A percentile compares a stretch with the other conserved stretches of the same genome.
phyloP scores from a whole-genome alignment of 2,888 invertebrate genomes.

The Phortica okadai region DNA sequence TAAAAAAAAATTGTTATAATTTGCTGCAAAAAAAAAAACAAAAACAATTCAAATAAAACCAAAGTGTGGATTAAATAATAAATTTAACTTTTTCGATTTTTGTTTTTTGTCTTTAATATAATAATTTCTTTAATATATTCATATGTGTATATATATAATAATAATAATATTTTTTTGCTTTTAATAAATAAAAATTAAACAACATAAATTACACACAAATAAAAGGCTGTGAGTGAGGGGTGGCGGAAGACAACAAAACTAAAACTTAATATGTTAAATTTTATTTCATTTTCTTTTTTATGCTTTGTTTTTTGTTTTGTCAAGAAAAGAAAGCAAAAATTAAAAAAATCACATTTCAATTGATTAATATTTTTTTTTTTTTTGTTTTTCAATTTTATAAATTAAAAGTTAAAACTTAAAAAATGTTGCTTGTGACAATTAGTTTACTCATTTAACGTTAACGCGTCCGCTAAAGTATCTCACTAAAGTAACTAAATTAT shows the following conservation, averaged over 20 bases:
- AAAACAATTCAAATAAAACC: not conserved
- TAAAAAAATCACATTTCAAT: slow-evolving; percentile 61
- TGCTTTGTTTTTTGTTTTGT: slow-evolving; percentile 7
- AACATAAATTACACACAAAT: slow-evolving; percentile 66
- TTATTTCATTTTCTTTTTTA: not conserved
- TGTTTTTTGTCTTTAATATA: slow-evolving; percentile 1
- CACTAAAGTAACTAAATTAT: slow-evolving; percentile 16
- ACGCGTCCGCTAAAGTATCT: not conserved
- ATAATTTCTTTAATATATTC: slow-evolving; percentile 10
- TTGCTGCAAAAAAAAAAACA: slow-evolving; percentile 36
- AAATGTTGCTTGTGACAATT: slow-evolving; percentile 31
- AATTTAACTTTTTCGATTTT: slow-evolving; percentile 4
- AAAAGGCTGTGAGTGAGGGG: slow-evolving; percentile 30
- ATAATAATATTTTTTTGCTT: slow-evolving; percentile 7
- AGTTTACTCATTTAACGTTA: slow-evolving; percentile 20
- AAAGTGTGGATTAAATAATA: slow-evolving; percentile 8
- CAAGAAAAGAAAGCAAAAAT: slow-evolving; percentile 17
- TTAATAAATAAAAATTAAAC: slow-evolving; percentile 58
- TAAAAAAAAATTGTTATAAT: slow-evolving; percentile 7
- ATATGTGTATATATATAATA: slow-evolving; percentile 16
- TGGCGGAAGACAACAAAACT: slow-evolving; percentile 64
- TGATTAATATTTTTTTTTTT: slow-evolving; percentile 34
- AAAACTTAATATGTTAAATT: slow-evolving; percentile 27
- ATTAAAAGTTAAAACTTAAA: slow-evolving; percentile 45
- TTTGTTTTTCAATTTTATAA: not conserved